Base-by-base conservation (phyloP, 2,113 vertebrate genomes). In the Indicator indicator region DNA sequence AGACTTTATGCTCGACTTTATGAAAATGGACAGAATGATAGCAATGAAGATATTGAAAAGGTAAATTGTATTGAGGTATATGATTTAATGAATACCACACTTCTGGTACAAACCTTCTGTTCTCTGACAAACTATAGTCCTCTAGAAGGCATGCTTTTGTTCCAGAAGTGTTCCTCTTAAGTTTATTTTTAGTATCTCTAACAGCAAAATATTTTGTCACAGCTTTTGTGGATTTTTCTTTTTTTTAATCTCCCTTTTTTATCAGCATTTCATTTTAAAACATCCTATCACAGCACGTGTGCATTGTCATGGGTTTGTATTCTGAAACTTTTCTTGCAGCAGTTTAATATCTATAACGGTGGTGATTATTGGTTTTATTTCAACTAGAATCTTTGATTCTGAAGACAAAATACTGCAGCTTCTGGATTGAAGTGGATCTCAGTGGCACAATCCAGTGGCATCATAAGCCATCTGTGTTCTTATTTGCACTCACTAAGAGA, bases 1-100 rank as follows among this genome's bases (percentile, higher is more conserved):
- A 98, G 94, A 86, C 98, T 98, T 84, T 99, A 99, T 21, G 99
- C 99, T 15, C 96, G 30, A 13, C 96, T 99, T 5, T 98, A 98
- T 40, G 99, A 98, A 36, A 97, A 98, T 5, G 99, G 99, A 15
- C 97, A 94, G 83, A 98, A 97, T 60, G 92, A 92, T 38, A 97
- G 88, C 60, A 64, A 82, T 27, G 98, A 99, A 63, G 99, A 99
- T 74, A 98, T 98, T 8, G 98, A 99, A 38, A 99, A 99, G 98
- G 99, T 99, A 44, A 64, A 84, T 17, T 69, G 12, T 54, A 7
- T 42, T 65, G 30, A 48, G 9, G 27, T 63, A 10, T 46, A 32
- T 1, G 1, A 54, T 68, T 67, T 70, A n/a, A 55, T 38, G 36
- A 11, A 33, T 81, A 16, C 23, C 9, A 11, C 9, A 2, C 12